Conservation (phyloP, 2,888 invertebrate species). For the Cephus rjabovi region DNA sequence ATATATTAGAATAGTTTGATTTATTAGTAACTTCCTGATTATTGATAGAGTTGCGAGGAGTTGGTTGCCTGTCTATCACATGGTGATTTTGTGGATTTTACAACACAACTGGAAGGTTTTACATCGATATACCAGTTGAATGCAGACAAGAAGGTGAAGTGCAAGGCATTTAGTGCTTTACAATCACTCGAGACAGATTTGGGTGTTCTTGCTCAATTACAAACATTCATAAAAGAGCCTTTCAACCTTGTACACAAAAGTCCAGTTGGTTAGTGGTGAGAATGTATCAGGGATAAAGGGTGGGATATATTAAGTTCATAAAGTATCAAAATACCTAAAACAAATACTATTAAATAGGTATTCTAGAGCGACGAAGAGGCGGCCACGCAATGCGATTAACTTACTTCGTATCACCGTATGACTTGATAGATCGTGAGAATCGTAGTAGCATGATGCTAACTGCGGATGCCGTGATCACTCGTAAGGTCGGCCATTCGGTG, state of each 20-base stretch:
- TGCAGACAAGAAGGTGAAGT: conserved; percentile 94
- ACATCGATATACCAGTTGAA: conserved; percentile 93
- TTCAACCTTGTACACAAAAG: conserved; percentile 87
- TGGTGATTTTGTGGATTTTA: conserved; percentile 93
- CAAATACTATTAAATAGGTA: conserved; percentile 62
- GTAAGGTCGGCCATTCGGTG: conserved; percentile 85
- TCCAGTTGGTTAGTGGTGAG: conserved; percentile 77
- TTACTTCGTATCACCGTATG: conserved; percentile 94
- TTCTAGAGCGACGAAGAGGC: conserved; percentile 61
- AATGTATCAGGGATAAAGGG: background rate
- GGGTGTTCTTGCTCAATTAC: conserved; percentile 81
- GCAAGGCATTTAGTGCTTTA: conserved; percentile 91
- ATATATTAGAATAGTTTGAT: background rate
- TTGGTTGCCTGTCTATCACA: conserved; percentile 84
- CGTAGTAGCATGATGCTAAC: conserved; percentile 81
- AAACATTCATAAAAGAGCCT: conserved; percentile 79
- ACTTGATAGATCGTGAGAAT: conserved; percentile 82
- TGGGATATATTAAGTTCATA: background rate
- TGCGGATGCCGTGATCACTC: conserved; percentile 77
- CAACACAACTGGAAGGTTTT: conserved; percentile 90
- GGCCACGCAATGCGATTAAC: conserved; percentile 93
- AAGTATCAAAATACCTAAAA: background rate
- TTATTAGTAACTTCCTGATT: conserved; percentile 9
- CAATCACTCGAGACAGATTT: conserved; percentile 93
- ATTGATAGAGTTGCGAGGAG: conserved; percentile 89